phyloP scores from a whole-genome alignment of 2,888 invertebrate genomes.

The Panopea generosa region DNA sequence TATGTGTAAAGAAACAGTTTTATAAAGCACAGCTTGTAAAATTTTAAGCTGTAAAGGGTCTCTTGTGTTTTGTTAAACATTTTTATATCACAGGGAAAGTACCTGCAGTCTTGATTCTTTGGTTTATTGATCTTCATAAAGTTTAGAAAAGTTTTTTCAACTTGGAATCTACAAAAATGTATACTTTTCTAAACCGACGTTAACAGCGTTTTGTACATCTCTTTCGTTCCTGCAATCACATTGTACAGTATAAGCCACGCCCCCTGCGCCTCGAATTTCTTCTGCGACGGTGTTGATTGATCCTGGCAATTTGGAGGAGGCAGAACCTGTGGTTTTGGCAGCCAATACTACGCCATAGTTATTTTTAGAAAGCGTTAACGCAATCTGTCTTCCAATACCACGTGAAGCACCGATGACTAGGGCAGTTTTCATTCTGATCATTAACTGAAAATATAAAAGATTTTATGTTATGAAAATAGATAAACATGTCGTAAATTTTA shows the following conservation, averaged over 20 bases:
- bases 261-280: conserved; percentile 70
- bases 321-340: conserved; percentile 71
- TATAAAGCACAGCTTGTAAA: too few relatives aligned
- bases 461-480: too few relatives aligned
- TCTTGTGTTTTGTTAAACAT: too few relatives aligned
- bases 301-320: conserved; percentile 69
- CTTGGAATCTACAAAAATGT: too few relatives aligned
- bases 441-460: too few relatives aligned
- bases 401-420: conserved; percentile 78
- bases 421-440: conserved; percentile 66
- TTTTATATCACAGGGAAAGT: too few relatives aligned
- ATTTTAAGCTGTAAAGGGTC: too few relatives aligned
- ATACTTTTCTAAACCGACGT: conserved; percentile 62
- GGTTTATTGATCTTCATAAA: too few relatives aligned
- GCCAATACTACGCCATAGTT: conserved; percentile 76
- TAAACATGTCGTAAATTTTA: too few relatives aligned
- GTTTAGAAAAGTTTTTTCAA: too few relatives aligned
- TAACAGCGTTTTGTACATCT: conserved; percentile 68
- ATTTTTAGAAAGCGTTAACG: conserved; percentile 69
- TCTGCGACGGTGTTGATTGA: conserved; percentile 70
- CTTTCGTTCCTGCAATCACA: conserved; percentile 74
- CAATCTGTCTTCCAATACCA: conserved; percentile 79
- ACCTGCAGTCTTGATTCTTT: too few relatives aligned
- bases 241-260: conserved; percentile 68
- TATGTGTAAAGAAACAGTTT: too few relatives aligned